Percentiles rank a stretch among this genome's conserved stretches.
phyloP scores from a whole-genome alignment of 2,113 vertebrate species.

The Potamarius usumacintae region DNA sequence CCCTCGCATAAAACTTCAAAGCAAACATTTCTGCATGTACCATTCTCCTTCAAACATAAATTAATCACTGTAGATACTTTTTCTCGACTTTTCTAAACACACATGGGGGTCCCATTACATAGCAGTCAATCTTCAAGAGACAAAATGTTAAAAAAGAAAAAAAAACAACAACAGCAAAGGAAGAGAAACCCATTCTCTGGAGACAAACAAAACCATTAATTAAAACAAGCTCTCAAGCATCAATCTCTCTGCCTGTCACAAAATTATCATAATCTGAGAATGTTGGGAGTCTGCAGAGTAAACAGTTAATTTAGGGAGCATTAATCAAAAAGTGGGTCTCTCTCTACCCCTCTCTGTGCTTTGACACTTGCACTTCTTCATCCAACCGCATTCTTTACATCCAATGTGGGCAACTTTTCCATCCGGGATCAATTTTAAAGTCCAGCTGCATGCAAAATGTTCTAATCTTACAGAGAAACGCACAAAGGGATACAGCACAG shows the following conservation, averaged over 20 bases:
- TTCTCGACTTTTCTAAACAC: conserved; percentile 57
- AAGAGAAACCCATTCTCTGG: conserved; percentile 45
- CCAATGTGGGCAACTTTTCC: conserved; percentile 43
- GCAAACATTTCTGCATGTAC: conserved; percentile 53
- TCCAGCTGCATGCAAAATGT: neutral
- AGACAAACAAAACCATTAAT: conserved; percentile 62
- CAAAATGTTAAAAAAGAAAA: conserved; percentile 42
- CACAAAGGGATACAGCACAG: neutral
- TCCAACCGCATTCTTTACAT: conserved; percentile 39
- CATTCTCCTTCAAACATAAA: conserved; percentile 55
- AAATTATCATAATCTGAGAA: conserved; percentile 60
- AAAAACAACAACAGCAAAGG: conserved; percentile 33
- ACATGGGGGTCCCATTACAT: conserved; percentile 56
- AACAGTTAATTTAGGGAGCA: conserved; percentile 60
- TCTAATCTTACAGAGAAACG: neutral
- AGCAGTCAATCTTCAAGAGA: conserved; percentile 51
- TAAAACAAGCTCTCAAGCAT: conserved; percentile 55
- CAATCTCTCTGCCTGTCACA: conserved; percentile 55
- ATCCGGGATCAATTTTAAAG: neutral
- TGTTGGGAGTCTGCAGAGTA: conserved; percentile 60
- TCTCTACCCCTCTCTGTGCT: conserved; percentile 58
- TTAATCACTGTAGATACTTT: conserved; percentile 56
- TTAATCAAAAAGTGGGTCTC: conserved; percentile 60
- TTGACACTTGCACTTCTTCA: conserved; percentile 54
- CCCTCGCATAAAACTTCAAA: conserved; percentile 42